Conservation (phyloP, 2,888 invertebrate species). For the Zele albiditarsus region DNA sequence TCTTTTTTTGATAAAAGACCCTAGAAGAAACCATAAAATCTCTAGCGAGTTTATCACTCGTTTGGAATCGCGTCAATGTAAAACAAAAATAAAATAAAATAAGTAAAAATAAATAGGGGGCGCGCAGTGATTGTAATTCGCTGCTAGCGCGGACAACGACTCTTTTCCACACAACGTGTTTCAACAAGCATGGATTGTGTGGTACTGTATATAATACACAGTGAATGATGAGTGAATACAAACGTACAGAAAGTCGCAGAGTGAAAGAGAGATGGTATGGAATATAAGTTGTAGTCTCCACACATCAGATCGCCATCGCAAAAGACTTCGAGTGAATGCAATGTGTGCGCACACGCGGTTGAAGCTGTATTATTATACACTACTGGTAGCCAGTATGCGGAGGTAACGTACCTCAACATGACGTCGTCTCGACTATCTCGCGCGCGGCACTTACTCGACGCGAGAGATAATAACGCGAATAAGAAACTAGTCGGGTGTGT, state of each 20-base stretch:
- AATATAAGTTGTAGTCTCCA: not conserved
- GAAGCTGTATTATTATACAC: slow-evolving; percentile 22
- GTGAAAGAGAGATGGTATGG: not conserved
- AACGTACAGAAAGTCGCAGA: not conserved
- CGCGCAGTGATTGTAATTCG: slow-evolving; percentile 30
- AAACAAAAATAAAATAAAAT: not conserved
- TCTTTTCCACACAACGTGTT: not conserved
- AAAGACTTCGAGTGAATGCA: not conserved
- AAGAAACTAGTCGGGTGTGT: slow-evolving; percentile 58
- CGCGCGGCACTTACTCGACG: slow-evolving; percentile 56
- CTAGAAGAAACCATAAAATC: slow-evolving; percentile 30
- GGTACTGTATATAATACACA: too few relatives aligned
- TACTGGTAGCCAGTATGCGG: slow-evolving; percentile 28
- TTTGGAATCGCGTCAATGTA: slow-evolving; percentile 20
- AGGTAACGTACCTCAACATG: slow-evolving; percentile 37
- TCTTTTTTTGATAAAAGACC: slow-evolving; percentile 31
- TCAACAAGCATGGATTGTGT: not conserved
- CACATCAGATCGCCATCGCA: slow-evolving; percentile 13
- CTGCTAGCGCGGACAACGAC: not conserved
- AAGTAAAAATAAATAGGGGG: not conserved
- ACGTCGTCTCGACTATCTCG: slow-evolving; percentile 46
- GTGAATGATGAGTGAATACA: too few relatives aligned
- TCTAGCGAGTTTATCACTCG: slow-evolving; percentile 31
- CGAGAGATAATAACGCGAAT: slow-evolving; percentile 61
- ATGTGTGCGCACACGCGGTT: slow-evolving; percentile 1